phyloP scores from a whole-genome alignment of 2,113 vertebrate species.

The Microcebus griseorufus region DNA sequence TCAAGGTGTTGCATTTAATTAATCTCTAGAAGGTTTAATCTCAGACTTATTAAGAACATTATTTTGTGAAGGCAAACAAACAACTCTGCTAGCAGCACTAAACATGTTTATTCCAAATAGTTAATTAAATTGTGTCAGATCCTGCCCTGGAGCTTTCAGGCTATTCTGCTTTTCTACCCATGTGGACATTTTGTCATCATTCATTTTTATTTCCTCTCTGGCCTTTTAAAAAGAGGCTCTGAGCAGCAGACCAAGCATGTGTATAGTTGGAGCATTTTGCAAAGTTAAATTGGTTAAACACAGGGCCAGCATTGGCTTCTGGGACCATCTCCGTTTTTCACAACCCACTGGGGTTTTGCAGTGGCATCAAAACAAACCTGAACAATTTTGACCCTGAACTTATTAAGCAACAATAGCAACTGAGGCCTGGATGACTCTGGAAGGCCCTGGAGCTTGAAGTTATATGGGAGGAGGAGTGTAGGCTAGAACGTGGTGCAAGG shows the following conservation, averaged over 20 bases:
- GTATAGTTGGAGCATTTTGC: constrained; percentile 25
- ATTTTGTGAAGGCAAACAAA: constrained; percentile 70
- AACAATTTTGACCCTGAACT: background rate
- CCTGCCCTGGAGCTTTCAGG: constrained; percentile 59
- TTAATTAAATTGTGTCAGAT: constrained; percentile 73
- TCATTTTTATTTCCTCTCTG: constrained; percentile 73
- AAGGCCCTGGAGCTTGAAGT: background rate
- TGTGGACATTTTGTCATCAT: constrained; percentile 73
- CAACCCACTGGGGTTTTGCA: background rate
- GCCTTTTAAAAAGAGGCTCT: constrained; percentile 40
- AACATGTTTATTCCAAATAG: constrained; percentile 65
- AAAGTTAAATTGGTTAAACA: constrained; percentile 63
- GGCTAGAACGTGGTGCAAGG: background rate
- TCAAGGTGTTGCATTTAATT: constrained; percentile 69
- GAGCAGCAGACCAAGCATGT: constrained; percentile 1
- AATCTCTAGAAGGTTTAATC: constrained; percentile 65
- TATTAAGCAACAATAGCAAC: background rate
- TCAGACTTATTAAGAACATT: constrained; percentile 68
- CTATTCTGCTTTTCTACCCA: constrained; percentile 67
- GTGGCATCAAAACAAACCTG: background rate
- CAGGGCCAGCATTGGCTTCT: background rate
- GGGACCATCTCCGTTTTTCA: constrained; percentile 2
- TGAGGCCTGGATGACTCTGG: background rate
- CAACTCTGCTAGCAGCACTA: background rate
- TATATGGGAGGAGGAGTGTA: background rate